Evolutionary conservation across 2,797 vertebrate genomes (phyloP).

Genomic region (Acestrorhynchus altus): DNA sequence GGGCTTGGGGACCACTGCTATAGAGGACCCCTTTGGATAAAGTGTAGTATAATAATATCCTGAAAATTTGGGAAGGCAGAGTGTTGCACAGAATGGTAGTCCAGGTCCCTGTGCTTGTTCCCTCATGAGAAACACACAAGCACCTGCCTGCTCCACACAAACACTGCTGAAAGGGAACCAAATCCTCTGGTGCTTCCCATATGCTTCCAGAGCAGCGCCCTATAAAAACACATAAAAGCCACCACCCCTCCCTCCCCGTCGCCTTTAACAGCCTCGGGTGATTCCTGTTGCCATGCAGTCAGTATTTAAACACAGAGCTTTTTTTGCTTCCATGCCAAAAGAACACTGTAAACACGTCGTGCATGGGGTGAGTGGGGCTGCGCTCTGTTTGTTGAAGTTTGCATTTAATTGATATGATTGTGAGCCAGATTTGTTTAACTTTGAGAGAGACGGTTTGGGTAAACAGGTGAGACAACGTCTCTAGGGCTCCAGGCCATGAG

Average conservation of each 20-base stretch:
- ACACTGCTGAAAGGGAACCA: conserved; percentile 9
- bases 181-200: conserved; percentile 45
- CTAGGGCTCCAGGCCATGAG: background rate
- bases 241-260: conserved; percentile 20
- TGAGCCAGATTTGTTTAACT: conserved; percentile 32
- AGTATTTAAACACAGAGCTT: conserved; percentile 37
- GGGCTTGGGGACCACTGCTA: no score
- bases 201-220: conserved; percentile 47
- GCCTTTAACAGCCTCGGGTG: conserved; percentile 25
- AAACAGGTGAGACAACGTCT: conserved; percentile 31
- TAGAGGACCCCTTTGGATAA: no score
- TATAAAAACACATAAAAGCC: conserved; percentile 27
- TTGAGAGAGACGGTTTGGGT: conserved; percentile 28
- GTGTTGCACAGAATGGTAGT: background rate
- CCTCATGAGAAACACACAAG: background rate
- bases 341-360: conserved; percentile 35
- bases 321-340: conserved; percentile 28
- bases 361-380: background rate
- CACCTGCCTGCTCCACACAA: conserved; percentile 33
- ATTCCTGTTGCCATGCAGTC: conserved; percentile 35
- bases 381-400: conserved; percentile 37
- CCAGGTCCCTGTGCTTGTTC: background rate
- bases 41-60: no score
- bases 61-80: background rate
- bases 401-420: conserved; percentile 42